Percentiles rank a stretch among this genome's conserved stretches.
These are phyloP conservation scores for Zosterops japonicus DNA, from an alignment of 2,113 vertebrate species.

Conservation along the genomic window DNA sequence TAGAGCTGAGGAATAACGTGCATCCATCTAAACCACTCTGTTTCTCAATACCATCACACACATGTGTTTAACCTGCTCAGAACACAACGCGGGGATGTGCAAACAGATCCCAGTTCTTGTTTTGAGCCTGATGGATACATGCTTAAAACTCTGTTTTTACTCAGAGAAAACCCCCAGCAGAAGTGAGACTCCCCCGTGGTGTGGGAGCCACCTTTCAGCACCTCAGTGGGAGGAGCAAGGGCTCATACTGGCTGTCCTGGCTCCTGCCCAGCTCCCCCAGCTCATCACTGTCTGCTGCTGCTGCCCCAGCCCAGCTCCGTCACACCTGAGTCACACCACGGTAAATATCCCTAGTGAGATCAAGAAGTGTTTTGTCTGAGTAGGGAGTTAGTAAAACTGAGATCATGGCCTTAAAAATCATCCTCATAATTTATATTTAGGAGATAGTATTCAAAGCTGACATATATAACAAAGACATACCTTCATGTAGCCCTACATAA, in stretches of 20 bases:
- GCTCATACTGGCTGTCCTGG: neutral
- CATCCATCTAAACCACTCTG: neutral
- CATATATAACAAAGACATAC: neutral
- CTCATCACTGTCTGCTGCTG: neutral
- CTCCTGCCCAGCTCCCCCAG: neutral
- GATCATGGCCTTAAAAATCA: neutral
- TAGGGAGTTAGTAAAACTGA: neutral
- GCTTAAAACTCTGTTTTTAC: neutral
- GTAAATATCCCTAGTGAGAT: neutral
- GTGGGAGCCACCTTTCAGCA: rapidly evolving
- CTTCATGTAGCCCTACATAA: neutral
- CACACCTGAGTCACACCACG: rapidly evolving
- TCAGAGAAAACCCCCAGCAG: neutral
- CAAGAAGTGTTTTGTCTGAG: neutral
- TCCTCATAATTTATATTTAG: neutral
- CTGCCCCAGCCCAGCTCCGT: neutral
- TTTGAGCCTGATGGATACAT: neutral
- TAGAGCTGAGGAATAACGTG: conserved; percentile 6
- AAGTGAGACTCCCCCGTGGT: rapidly evolving
- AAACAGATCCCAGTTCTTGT: neutral
- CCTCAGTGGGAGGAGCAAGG: neutral
- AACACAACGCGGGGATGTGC: neutral
- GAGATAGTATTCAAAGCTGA: neutral
- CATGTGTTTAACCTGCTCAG: neutral
- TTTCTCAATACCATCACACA: neutral